Conservation (phyloP, 2,113 vertebrate genomes). For the Mormyrus iriodes region DNA sequence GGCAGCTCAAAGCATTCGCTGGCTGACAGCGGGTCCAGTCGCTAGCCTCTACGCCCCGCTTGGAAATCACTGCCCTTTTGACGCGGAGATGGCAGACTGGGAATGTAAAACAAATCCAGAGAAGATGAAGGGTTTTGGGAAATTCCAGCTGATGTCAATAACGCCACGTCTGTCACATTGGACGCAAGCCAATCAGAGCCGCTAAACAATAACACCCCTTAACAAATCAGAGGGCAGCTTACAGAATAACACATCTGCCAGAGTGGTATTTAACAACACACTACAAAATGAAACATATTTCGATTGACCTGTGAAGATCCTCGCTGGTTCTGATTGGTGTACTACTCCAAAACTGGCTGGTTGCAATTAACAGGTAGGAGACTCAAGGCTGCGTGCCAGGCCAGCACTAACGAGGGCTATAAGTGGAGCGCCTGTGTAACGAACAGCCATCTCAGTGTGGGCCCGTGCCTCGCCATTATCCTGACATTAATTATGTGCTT, state of each 20-base stretch:
- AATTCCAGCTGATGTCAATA: not conserved
- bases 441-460: not conserved
- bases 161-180: not conserved
- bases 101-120: not conserved
- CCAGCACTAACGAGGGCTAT: not conserved
- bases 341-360: not conserved
- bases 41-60: not conserved
- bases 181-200: not conserved
- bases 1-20: not conserved
- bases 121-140: not conserved
- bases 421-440: not conserved
- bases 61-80: not conserved
- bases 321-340: not conserved
- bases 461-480: not conserved
- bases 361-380: not conserved
- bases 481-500: not conserved
- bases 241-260: not conserved
- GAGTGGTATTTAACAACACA: not conserved
- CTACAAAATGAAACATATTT: not conserved
- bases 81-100: not conserved
- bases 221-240: not conserved
- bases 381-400: not conserved
- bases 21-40: not conserved
- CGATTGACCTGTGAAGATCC: not conserved
- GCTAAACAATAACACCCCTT: not conserved